Evolutionary conservation across 1,140 invertebrate species (phyloP), one percentile per base, ranked within the genome.

Genomic region (Penaeus indicus): DNA sequence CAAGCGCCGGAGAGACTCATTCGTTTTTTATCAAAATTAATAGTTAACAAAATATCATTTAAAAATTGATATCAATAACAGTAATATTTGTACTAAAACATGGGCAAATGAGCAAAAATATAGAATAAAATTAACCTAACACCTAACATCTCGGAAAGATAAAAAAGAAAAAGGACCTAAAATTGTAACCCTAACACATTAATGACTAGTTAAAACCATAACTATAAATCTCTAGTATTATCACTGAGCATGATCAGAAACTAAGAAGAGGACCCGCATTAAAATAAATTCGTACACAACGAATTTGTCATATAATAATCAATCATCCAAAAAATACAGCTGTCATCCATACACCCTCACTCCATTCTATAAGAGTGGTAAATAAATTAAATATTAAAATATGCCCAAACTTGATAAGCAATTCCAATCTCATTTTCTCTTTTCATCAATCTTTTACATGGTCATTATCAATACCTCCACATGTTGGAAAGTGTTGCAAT

Each of bases 191-290:
- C 88, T 89, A 89, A 85, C 88, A 81, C 80, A 89, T 89, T 85
- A 89, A 89, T 89, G 88, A 89, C 88, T 89, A 89, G 88, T 89
- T 85, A 85, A 80, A 67, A 85, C 83, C 83, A 85, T 85, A 84
- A 85, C 64, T 69, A 84, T 79, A 64, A 77, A 78, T 62, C 78
- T 72, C 83, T 84, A 69, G 67, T 72, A 84, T 85, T 63, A 85
- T 78, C 81, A 85, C 88, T 89, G 88, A 89, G 88, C 88, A 89
- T 81, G 78, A 80, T 89, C 83, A 85, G 84, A 67, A 87, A 82
- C 69, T 80, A 87, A 80, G 81, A 84, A 83, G 75, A 75, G 38
- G 77, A 89, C 88, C 88, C 88, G 88, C 88, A 85, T 89, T 89
- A 85, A 85, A 89, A 89, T 85, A 89, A 85, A 80, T 85, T 80